These are phyloP conservation scores for Atherinosoma microstoma DNA, from an alignment of 2,797 vertebrate genomes.

Conservation along the genomic window DNA sequence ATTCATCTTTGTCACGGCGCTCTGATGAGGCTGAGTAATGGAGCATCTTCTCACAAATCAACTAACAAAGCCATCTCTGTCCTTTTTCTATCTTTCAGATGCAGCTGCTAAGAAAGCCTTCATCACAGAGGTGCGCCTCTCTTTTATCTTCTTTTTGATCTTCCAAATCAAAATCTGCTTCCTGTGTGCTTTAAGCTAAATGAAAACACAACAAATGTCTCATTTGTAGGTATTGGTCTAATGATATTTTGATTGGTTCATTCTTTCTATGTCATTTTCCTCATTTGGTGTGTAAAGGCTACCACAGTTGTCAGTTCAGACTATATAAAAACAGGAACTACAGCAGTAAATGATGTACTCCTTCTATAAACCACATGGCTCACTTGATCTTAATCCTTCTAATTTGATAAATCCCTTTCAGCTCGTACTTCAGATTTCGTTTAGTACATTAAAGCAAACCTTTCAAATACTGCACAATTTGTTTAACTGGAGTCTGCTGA, in stretches of 20 bases:
- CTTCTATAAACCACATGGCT: conserved; percentile 1
- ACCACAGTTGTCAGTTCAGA: background rate
- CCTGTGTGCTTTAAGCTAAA: conserved; percentile 7
- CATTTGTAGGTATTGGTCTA: background rate
- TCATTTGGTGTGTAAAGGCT: background rate
- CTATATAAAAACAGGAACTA: background rate
- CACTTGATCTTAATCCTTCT: conserved; percentile 41
- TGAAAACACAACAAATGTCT: background rate
- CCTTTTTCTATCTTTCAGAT: conserved; percentile 66
- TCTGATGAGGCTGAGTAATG: conserved; percentile 61
- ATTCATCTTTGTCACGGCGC: conserved; percentile 50
- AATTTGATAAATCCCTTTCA: conserved; percentile 44
- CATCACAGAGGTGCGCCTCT: conserved; percentile 84
- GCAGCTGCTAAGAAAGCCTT: conserved; percentile 81
- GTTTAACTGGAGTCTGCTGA: conserved; percentile 20
- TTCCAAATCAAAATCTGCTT: conserved; percentile 6
- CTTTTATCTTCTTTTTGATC: conserved; percentile 20
- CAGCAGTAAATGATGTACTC: background rate
- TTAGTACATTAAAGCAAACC: background rate
- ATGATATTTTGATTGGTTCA: conserved; percentile 2
- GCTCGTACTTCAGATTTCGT: conserved; percentile 15
- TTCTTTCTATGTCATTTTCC: background rate
- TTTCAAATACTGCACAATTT: background rate
- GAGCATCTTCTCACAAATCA: conserved; percentile 31
- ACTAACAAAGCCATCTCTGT: conserved; percentile 44